Evolutionary conservation across 2,113 vertebrate genomes (phyloP).

Genomic region (Psittacula cyanocephala): DNA sequence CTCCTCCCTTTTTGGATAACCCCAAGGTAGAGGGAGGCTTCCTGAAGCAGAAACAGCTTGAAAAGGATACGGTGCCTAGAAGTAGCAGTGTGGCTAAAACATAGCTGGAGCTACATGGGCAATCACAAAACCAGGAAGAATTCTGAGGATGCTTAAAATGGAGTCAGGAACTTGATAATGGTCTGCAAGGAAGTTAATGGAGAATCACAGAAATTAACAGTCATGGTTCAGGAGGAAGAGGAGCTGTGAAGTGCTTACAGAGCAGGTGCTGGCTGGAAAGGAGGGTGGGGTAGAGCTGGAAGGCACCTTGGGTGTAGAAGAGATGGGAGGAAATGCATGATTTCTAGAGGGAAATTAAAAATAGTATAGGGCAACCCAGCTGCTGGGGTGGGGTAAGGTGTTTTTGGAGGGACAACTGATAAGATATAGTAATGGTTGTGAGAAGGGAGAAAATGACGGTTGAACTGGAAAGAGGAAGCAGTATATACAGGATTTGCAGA

Average conservation of each 20-base stretch:
- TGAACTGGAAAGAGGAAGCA: not conserved
- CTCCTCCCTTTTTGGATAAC: not conserved
- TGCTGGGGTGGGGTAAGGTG: not conserved
- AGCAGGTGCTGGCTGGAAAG: not conserved
- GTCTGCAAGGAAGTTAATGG: not conserved
- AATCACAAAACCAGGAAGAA: not conserved
- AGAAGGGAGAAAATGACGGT: not conserved
- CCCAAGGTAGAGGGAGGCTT: not conserved
- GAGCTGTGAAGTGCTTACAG: not conserved
- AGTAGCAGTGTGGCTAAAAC: not conserved
- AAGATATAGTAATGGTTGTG: not conserved
- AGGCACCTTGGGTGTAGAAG: not conserved
- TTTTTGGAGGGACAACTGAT: not conserved
- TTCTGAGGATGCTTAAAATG: not conserved
- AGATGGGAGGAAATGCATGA: not conserved
- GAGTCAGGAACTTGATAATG: not conserved
- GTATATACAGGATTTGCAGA: not conserved
- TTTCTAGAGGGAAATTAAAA: not conserved
- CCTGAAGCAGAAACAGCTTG: not conserved
- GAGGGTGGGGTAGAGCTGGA: not conserved
- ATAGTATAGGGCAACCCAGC: not conserved
- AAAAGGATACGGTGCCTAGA: not conserved
- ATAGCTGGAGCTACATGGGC: not conserved
- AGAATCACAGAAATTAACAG: not conserved
- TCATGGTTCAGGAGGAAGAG: not conserved